phyloP scores from a whole-genome alignment of 2,113 vertebrate genomes.

The rat (Rattus norvegicus) region GRCr8 NC_086026.1:69783501-69784000 shows the following conservation, averaged over 20 bases:
- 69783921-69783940: not conserved
- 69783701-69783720: slow-evolving; percentile 55
- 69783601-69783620: not conserved
- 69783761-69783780: not conserved
- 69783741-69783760: not conserved
- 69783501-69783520: slow-evolving; percentile 49
- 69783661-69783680: slow-evolving; percentile 61
- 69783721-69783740: slow-evolving; percentile 7
- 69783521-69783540: slow-evolving; percentile 29
- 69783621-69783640: slow-evolving; percentile 62
- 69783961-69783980: not conserved
- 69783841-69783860: not conserved
- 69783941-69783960: not conserved
- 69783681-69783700: slow-evolving; percentile 69
- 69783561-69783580: slow-evolving; percentile 15
- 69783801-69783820: not conserved
- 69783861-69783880: not conserved
- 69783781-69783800: not conserved
- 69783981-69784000: not conserved
- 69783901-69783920: not conserved
- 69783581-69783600: slow-evolving; percentile 19
- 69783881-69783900: not conserved
- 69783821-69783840: not conserved
- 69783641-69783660: slow-evolving; percentile 68
- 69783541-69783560: slow-evolving; percentile 69